phyloP scores from a whole-genome alignment of 1,140 invertebrate species.

The Spodoptera litura region DNA sequence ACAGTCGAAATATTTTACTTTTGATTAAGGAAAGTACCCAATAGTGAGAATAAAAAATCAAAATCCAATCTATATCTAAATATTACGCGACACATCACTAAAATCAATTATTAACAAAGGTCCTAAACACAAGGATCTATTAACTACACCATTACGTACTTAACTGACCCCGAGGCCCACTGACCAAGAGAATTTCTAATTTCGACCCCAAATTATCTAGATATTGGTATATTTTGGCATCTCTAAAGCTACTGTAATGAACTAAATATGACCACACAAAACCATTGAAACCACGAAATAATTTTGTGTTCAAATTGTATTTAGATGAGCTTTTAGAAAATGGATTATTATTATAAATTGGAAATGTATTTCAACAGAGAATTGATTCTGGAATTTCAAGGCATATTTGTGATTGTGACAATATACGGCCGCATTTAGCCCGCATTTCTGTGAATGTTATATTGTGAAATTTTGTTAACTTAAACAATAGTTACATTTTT shows the following conservation, averaged over 20 bases:
- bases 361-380: no score
- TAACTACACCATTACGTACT: not conserved
- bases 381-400: no score
- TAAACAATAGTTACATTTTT: no score
- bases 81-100: not conserved
- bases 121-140: not conserved
- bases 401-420: no score
- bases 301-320: not conserved
- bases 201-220: conserved; percentile 29
- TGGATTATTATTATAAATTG: no score
- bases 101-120: not conserved
- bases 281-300: conserved; percentile 2
- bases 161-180: not conserved
- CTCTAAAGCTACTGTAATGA: conserved; percentile 15
- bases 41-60: no score
- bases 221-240: conserved; percentile 29
- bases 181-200: conserved; percentile 39
- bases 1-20: no score
- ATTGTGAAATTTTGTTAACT: no score
- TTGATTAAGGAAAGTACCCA: no score
- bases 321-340: not conserved
- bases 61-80: not conserved
- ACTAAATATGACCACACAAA: not conserved
- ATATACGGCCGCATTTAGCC: no score
- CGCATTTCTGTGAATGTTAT: no score